Evolutionary conservation across 2,888 invertebrate species (phyloP).

Genomic region (Epirrhoe tristata): DNA sequence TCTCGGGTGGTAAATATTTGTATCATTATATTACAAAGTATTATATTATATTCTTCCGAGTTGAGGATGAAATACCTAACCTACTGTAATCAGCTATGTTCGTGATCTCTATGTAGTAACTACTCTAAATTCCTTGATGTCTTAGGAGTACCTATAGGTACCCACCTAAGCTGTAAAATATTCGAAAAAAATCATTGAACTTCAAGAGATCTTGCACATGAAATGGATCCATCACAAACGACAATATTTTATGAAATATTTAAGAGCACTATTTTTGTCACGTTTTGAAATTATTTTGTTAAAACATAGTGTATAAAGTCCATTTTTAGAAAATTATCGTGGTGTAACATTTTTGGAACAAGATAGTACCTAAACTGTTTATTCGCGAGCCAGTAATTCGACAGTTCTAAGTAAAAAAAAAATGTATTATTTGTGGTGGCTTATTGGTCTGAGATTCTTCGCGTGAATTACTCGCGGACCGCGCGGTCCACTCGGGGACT

Average conservation of each 20-base stretch:
- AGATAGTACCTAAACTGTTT: too few relatives aligned
- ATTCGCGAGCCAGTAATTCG: too few relatives aligned
- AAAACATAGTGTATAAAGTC: constrained; percentile 17
- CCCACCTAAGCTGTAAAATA: background rate
- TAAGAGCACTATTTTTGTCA: constrained; percentile 71
- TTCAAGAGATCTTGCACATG: constrained; percentile 23
- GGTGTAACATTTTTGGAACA: constrained; percentile 12
- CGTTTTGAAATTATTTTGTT: constrained; percentile 48
- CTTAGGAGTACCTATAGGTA: background rate
- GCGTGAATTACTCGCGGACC: too few relatives aligned
- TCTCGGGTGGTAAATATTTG: background rate
- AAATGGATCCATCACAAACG: constrained; percentile 51
- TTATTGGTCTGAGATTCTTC: too few relatives aligned
- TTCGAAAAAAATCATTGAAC: background rate
- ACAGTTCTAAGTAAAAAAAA: too few relatives aligned
- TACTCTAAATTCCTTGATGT: background rate
- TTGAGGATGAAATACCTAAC: background rate
- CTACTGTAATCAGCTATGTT: background rate
- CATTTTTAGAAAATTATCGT: constrained; percentile 31
- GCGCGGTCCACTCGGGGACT: too few relatives aligned
- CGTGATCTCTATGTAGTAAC: background rate
- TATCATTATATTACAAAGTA: background rate
- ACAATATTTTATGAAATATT: constrained; percentile 71
- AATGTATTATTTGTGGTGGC: too few relatives aligned
- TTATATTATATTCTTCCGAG: background rate